Evolutionary conservation across 1,140 invertebrate species (phyloP), one percentile per base, ranked within the genome.

Genomic region (Drosophila willistoni): DNA sequence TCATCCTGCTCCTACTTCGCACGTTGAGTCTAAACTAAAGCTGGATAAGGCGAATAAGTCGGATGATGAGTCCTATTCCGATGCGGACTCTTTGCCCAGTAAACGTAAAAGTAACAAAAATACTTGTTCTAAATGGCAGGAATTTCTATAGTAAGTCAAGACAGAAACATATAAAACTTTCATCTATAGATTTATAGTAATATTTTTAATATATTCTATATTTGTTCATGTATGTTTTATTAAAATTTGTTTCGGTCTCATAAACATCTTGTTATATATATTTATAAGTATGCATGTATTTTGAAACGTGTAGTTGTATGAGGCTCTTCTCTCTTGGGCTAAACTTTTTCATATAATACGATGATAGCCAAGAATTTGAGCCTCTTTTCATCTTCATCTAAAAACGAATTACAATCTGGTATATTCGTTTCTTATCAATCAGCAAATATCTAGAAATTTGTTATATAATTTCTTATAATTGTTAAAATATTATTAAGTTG

Each of bases 201-300:
- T 3, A 4, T 7, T 42, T n/a, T 59, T 14, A 42, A 42, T 44
- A 42, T 44, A 68, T 42, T 17, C 13, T 36, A 36, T 59, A 59
- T 39, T 57, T 63, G 65, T 64, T 65, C 44, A 42, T 87, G 73
- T 67, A 51, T 78, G 68, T 79, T 85, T 87, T 87, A 87, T 89
- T 87, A 87, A 89, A 89, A 89, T 80, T 79, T 71, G 42, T 72
- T 69, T 75, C 41, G 64, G 44, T 34, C 62, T 72, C 55, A 59
- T 59, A 39, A 62, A 41, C 19, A 41, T 19, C 36, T n/a, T 22
- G 36, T 42, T 39, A 29, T 39, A 59, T 57, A 36, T 59, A 25
- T 29, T 17, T 44, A 61, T 69, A 68, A 67, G 64, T 36, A 36
- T 36, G 10, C 12, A 39, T 13, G 36, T 39, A 39, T 39, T 77